phyloP scores from a whole-genome alignment of 1,140 invertebrate genomes.

The Gryllus bimaculatus region DNA sequence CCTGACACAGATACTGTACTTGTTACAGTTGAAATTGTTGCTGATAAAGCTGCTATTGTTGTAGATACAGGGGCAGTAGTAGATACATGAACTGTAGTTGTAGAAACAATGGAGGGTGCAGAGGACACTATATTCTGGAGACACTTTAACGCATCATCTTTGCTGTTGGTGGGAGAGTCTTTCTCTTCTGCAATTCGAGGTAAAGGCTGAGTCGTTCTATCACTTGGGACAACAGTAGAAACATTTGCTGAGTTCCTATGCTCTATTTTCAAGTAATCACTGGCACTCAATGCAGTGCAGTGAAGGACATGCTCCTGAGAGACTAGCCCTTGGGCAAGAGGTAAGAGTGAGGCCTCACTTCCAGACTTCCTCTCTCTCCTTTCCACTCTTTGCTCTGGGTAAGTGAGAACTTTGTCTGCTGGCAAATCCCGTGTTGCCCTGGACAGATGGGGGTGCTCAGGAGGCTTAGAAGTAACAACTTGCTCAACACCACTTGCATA shows the following conservation, averaged over 20 bases:
- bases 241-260: not conserved
- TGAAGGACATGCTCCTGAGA: not conserved
- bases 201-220: slow-evolving; percentile 30
- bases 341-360: too few species aligned
- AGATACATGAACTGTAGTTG: too few species aligned
- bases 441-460: slow-evolving; percentile 21
- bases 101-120: too few species aligned
- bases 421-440: slow-evolving; percentile 14
- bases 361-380: too few species aligned
- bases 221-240: slow-evolving; percentile 10
- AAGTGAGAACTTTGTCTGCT: not conserved
- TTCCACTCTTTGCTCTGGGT: not conserved
- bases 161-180: slow-evolving; percentile 61
- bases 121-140: too few species aligned
- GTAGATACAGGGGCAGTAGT: too few species aligned
- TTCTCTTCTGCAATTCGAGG: slow-evolving; percentile 74
- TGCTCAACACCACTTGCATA: not conserved
- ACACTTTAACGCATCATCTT: slow-evolving; percentile 24
- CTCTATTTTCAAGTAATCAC: slow-evolving; percentile 1
- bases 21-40: too few species aligned
- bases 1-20: too few species aligned
- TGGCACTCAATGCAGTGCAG: not conserved
- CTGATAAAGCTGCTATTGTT: too few species aligned
- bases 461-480: slow-evolving; percentile 22
- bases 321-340: not conserved